phyloP scores from a whole-genome alignment of 2,888 invertebrate genomes.

The Dione juno region DNA sequence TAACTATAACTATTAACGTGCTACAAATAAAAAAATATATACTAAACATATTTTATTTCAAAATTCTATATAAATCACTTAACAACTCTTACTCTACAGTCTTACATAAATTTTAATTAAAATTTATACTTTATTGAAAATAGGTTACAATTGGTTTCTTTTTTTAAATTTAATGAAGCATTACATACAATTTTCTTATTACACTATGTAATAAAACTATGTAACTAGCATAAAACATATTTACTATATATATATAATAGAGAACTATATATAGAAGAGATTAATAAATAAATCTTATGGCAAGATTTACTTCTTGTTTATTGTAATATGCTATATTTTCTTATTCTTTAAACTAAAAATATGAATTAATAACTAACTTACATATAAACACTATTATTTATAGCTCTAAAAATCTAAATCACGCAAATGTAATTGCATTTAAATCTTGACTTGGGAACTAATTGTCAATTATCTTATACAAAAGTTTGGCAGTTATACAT shows the following conservation, averaged over 20 bases:
- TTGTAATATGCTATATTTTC: not conserved
- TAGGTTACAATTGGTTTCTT: not conserved
- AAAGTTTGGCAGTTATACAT: constrained; percentile 17
- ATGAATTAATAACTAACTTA: constrained; percentile 11
- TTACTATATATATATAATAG: constrained; percentile 2
- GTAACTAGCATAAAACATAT: not conserved
- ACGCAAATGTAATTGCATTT: not conserved
- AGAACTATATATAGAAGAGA: not conserved
- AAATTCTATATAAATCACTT: constrained; percentile 23
- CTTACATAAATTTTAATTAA: not conserved
- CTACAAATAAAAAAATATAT: not conserved
- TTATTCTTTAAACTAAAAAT: not conserved
- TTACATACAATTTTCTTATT: not conserved
- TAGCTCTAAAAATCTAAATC: not conserved
- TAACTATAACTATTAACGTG: not conserved
- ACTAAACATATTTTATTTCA: constrained; percentile 21
- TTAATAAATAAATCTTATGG: constrained; percentile 4
- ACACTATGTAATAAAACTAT: not conserved
- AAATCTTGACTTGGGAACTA: not conserved
- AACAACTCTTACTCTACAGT: constrained; percentile 8
- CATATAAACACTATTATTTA: not conserved
- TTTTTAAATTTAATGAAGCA: not conserved
- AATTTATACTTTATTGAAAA: not conserved
- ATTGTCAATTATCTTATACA: constrained; percentile 7
- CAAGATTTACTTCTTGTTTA: constrained; percentile 7